Evolutionary conservation across 2,888 invertebrate genomes (phyloP), one percentile per base, ranked within the genome.

Genomic region (Campaea margaritaria): DNA sequence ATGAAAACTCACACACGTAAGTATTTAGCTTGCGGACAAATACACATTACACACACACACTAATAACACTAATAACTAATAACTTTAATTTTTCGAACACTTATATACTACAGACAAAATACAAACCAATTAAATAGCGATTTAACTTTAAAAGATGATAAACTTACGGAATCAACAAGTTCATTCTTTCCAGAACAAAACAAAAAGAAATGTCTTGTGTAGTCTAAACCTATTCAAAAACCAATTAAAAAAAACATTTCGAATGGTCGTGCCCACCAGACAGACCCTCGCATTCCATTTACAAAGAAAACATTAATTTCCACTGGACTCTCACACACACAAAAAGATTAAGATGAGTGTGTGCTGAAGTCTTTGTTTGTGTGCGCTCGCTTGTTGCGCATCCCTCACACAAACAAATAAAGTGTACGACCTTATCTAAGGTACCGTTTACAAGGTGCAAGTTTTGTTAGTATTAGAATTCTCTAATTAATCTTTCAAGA

Each of bases 261-360:
- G 10, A 41, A 15, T 36, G 13, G 51, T 21, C 48, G 46, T 46
- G 27, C 28, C 41, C 39, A 31, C n/a, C 44, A 15, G 45, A 45
- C 28, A 21, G 39, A 28, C 45, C 50, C 39, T 45, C 42, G 41
- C 49, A 62, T 61, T 59, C 67, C 58, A 70, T 68, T 74, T 71
- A 67, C 70, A 69, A 69, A 55, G 62, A 68, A 69, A 74, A 71
- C 68, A 69, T 58, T 62, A 48, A 36, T 55, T 57, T 59, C 42
- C 4, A 41, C 50, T 43, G 34, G 42, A 31, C 42, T 58, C 39
- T 47, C 36, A 21, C 38, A 31, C 45, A 54, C 41, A 46, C 42
- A 41, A 11, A 5, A 21, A 38, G 13, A 14, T 27, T 48, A 43
- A 15, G 28, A 43, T 16, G 36, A 36, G 38, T 54, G 42, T 60